These are phyloP conservation scores for Schizaphis graminum DNA, from an alignment of 2,888 invertebrate species.

Conservation along the genomic window DNA sequence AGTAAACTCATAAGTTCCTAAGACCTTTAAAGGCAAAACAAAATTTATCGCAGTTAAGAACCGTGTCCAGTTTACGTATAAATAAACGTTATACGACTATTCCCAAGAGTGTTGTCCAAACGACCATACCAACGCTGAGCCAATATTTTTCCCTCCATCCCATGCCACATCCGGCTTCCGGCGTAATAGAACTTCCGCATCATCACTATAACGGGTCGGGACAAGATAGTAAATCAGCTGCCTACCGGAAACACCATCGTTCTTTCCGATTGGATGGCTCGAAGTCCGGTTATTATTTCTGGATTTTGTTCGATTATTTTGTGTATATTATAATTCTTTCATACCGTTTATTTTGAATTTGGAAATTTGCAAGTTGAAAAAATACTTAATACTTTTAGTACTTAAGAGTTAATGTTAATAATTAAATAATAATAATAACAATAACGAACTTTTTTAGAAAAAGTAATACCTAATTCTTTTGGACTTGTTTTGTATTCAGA, in stretches of 20 bases:
- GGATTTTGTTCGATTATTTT: conserved; percentile 32
- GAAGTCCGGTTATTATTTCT: conserved; percentile 56
- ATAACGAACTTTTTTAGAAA: too few species aligned
- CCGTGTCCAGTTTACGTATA: conserved; percentile 51
- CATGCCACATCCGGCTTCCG: conserved; percentile 48
- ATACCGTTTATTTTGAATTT: not conserved
- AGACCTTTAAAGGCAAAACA: conserved; percentile 47
- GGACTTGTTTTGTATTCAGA: too few species aligned
- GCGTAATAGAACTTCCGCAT: conserved; percentile 55
- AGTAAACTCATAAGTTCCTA: conserved; percentile 13
- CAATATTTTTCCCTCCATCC: conserved; percentile 51
- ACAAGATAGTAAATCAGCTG: conserved; percentile 47
- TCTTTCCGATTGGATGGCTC: conserved; percentile 54
- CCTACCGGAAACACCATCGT: conserved; percentile 54
- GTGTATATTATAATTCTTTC: not conserved
- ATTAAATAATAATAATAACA: not conserved
- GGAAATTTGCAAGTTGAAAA: not conserved
- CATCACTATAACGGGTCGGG: not conserved
- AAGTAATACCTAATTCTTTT: too few species aligned
- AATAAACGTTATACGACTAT: conserved; percentile 47
- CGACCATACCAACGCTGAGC: conserved; percentile 19
- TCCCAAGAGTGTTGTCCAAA: conserved; percentile 52
- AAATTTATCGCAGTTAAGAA: conserved; percentile 43
- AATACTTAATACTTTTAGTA: not conserved
- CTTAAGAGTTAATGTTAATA: too few species aligned